Base-by-base conservation (phyloP, 1,140 invertebrate genomes). In the Aphaenogaster rudis region DNA sequence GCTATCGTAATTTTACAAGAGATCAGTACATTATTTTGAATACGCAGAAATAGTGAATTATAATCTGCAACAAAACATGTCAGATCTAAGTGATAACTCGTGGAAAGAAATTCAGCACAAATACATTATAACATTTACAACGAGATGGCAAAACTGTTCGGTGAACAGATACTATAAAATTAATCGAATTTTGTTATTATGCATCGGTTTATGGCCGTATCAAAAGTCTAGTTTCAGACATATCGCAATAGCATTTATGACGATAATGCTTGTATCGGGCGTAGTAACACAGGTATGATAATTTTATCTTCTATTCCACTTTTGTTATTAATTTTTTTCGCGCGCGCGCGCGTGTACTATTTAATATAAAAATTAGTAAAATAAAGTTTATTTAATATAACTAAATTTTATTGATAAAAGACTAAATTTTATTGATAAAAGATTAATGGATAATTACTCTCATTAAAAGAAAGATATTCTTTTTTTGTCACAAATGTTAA, bases 171-270 rank as follows among this genome's bases (percentile, higher is more conserved):
- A 81, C 11, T 80, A 80, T 36, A 61, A 39, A 17, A 76, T 88
- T 5, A 79, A 88, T n/a, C 63, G 74, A 57, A 87, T 84, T 54
- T 50, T 88, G 17, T 50, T 69, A 69, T 0, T 21, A n/a, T 69
- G 42, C 9, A 1, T 87, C 11, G 86, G 78, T 8, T 66, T 81
- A 21, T 86, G 85, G 64, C 85, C 85, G 11, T 80, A 64, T 54
- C 69, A 84, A 33, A 76, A 61, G 3, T 76, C 52, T 52, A 17
- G 21, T 57, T 50, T 21, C 50, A 76, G 13, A 11, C 8, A 39
- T n/a, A 74, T 76, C 13, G 0, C 28, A 17, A 48, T 72, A n/a
- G 3, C n/a, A 17, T 52, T 76, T 48, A 48, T 2, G 4, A 59
- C 57, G 0, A 17, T 50, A 36, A 21, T 48, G 28, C 54, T 84